Conservation (phyloP, 2,113 vertebrate genomes). For the Dermatemys mawii region DNA sequence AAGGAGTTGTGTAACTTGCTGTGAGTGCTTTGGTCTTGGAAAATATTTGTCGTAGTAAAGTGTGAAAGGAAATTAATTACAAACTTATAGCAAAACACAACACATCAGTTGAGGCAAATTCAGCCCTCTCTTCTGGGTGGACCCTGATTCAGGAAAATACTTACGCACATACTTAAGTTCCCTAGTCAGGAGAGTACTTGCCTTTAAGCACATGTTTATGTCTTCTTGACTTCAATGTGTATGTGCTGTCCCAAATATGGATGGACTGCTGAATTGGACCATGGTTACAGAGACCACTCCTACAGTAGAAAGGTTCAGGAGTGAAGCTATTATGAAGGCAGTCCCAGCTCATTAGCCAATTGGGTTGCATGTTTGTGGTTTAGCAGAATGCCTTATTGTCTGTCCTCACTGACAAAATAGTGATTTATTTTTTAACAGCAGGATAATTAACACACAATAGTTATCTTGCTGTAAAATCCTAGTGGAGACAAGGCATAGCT, state of each 20-base stretch:
- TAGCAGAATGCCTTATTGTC: neutral
- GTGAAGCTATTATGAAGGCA: neutral
- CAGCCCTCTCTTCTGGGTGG: neutral
- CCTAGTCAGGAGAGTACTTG: neutral
- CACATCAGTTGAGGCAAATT: neutral
- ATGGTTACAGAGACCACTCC: too few relatives aligned
- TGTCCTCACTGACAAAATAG: neutral
- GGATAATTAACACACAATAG: too few relatives aligned
- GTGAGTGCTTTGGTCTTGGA: neutral
- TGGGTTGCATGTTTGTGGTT: neutral
- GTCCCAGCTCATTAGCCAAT: neutral
- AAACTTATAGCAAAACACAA: neutral
- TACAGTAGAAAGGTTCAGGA: neutral
- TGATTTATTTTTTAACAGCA: neutral
- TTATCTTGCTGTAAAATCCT: neutral
- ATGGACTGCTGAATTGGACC: neutral
- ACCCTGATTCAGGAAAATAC: neutral
- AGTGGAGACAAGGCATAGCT: rapidly evolving
- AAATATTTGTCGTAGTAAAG: neutral
- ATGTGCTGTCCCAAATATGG: neutral
- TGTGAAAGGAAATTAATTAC: neutral
- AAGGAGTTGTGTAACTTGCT: neutral
- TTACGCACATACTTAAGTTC: neutral
- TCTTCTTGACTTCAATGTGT: neutral
- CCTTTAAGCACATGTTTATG: neutral